Evolutionary conservation across 2,888 invertebrate genomes (phyloP).

Genomic region (Agrotis ipsilon): DNA sequence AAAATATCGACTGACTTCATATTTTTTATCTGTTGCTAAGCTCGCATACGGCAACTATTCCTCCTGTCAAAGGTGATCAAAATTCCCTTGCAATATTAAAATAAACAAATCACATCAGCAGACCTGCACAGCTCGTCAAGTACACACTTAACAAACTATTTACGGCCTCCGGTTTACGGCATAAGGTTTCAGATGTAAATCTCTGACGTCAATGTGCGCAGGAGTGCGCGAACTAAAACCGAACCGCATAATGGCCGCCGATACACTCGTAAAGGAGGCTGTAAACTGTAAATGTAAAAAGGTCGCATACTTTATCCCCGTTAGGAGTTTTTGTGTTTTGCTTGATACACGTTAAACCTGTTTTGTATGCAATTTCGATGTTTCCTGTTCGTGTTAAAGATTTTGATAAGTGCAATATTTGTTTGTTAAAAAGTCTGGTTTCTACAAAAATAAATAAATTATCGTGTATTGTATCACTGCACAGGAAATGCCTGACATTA

Average conservation of each 20-base stretch:
- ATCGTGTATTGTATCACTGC: neutral
- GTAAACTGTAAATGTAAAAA: conserved; percentile 62
- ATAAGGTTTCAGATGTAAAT: conserved; percentile 62
- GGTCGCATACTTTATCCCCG: conserved; percentile 40
- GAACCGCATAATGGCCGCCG: conserved; percentile 64
- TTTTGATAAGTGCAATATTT: neutral
- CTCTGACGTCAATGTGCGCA: conserved; percentile 69
- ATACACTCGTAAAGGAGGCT: conserved; percentile 68
- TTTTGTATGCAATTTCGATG: neutral
- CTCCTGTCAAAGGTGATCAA: neutral
- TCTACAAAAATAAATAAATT: neutral
- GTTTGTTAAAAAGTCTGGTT: neutral
- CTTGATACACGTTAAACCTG: conserved; percentile 21
- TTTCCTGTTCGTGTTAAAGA: neutral
- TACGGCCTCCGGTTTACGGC: conserved; percentile 62
- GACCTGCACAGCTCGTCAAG: conserved; percentile 55
- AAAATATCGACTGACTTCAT: neutral
- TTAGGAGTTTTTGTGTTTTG: conserved; percentile 26
- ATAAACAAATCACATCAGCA: conserved; percentile 29
- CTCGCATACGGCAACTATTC: neutral
- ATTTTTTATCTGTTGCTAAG: neutral
- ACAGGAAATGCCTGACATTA: neutral
- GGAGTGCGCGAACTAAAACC: conserved; percentile 60
- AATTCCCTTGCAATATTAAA: neutral
- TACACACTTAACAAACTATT: conserved; percentile 67